These are phyloP conservation scores for Choloepus didactylus DNA, from an alignment of 2,797 vertebrate genomes.

Conservation along the genomic window DNA sequence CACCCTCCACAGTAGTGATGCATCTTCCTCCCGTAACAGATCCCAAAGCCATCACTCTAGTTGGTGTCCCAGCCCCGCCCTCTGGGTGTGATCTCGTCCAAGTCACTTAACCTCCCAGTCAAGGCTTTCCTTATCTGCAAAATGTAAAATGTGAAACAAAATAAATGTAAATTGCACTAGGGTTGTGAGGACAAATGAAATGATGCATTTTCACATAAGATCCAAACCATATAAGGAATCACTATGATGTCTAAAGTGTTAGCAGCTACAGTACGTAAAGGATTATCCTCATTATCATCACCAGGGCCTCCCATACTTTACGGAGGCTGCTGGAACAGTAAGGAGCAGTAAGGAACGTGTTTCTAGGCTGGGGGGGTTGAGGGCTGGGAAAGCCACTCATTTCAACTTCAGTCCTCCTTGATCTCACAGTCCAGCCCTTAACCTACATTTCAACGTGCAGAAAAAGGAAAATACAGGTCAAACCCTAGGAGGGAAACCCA, in stretches of 20 bases:
- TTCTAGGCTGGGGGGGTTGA: not conserved
- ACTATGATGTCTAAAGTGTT: not conserved
- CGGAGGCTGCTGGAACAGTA: not conserved
- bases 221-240: not conserved
- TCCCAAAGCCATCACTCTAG: not conserved
- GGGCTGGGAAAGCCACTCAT: not conserved
- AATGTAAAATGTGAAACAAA: constrained; percentile 15
- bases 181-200: constrained; percentile 36
- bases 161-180: not conserved
- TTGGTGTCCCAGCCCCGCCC: not conserved
- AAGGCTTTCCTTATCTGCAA: not conserved
- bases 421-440: constrained; percentile 25
- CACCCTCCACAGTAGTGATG: too few relatives aligned
- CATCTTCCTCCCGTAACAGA: not conserved
- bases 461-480: constrained; percentile 61
- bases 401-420: not conserved
- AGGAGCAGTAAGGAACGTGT: not conserved
- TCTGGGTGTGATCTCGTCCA: not conserved
- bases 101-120: not conserved
- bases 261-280: not conserved
- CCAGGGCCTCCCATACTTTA: not conserved
- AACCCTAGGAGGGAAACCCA: constrained; percentile 44
- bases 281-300: not conserved
- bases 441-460: constrained; percentile 66
- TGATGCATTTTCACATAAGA: not conserved